Conservation (phyloP, 2,888 invertebrate species). For the Polyommatus icarus region DNA sequence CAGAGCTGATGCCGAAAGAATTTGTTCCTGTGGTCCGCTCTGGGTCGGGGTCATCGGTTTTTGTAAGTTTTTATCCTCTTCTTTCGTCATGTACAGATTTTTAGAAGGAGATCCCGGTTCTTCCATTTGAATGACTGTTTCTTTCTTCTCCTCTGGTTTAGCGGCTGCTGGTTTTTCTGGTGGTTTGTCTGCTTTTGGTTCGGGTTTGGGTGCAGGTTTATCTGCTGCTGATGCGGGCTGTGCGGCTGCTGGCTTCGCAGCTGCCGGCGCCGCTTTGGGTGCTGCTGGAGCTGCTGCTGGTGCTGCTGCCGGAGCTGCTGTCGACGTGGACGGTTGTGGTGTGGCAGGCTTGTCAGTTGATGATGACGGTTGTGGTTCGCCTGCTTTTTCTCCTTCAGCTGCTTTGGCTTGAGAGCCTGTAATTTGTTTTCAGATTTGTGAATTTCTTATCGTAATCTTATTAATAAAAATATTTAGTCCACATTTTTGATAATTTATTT, state of each 20-base stretch:
- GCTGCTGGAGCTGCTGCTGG: too few relatives aligned
- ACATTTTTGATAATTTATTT: background rate
- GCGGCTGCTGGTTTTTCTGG: conserved; percentile 46
- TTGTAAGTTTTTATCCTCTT: conserved; percentile 60
- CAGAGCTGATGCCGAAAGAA: conserved; percentile 64
- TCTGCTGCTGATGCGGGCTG: conserved; percentile 56
- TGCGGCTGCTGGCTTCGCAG: conserved; percentile 52
- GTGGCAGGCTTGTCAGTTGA: conserved; percentile 19
- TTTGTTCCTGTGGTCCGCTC: conserved; percentile 59
- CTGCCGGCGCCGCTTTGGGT: conserved; percentile 1
- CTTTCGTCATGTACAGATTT: conserved; percentile 60
- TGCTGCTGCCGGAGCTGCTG: background rate
- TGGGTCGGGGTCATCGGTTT: conserved; percentile 67
- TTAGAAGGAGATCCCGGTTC: conserved; percentile 60
- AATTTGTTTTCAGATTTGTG: background rate
- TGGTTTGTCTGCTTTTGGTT: conserved; percentile 40
- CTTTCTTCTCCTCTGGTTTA: conserved; percentile 55
- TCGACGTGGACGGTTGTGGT: conserved; percentile 31
- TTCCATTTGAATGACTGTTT: conserved; percentile 63
- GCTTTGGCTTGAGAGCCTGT: conserved; percentile 10
- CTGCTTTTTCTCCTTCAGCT: conserved; percentile 7
- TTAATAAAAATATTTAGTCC: background rate
- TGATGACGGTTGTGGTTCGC: conserved; percentile 34
- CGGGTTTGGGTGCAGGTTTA: conserved; percentile 53
- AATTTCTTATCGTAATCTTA: too few relatives aligned